Conservation (phyloP, 1,140 invertebrate species). For the Drosophila mojavensis region DNA sequence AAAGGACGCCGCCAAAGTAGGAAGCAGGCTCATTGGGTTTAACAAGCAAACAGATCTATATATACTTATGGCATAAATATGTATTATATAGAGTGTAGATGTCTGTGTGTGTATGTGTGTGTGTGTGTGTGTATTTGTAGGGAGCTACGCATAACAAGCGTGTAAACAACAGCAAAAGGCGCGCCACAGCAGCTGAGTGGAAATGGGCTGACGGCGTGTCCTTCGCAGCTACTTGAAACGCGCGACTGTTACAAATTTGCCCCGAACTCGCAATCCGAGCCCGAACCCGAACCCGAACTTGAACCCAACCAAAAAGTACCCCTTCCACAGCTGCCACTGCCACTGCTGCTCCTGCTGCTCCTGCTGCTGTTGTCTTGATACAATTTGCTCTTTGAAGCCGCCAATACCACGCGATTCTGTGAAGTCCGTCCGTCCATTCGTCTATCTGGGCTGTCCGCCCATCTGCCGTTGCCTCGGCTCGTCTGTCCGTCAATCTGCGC, state of each 20-base stretch:
- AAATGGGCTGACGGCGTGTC: conserved; percentile 59
- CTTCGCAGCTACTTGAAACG: conserved; percentile 65
- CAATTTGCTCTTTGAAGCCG: conserved; percentile 63
- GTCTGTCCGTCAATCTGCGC: conserved; percentile 59
- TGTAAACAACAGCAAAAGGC: conserved; percentile 69
- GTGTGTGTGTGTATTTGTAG: conserved; percentile 40
- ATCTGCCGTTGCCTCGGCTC: conserved; percentile 44
- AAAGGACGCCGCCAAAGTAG: conserved; percentile 10
- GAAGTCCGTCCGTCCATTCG: conserved; percentile 13
- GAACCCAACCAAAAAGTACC: conserved; percentile 25
- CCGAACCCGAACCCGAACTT: conserved; percentile 37
- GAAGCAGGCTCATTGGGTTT: conserved; percentile 2
- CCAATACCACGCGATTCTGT: conserved; percentile 44
- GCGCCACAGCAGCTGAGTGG: conserved; percentile 19
- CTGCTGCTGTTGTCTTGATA: conserved; percentile 35
- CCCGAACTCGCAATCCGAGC: conserved; percentile 32
- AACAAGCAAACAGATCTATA: conserved; percentile 44
- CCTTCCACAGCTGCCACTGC: neutral
- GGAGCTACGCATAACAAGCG: conserved; percentile 70
- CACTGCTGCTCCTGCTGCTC: neutral
- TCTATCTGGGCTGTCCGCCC: conserved; percentile 31
- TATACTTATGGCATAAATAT: conserved; percentile 39
- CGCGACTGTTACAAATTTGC: conserved; percentile 58
- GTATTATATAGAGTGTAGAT: conserved; percentile 29
- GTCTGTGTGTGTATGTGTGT: no score